Evolutionary conservation across 1,140 invertebrate genomes (phyloP).

Genomic region (Apis mellifera): Amel_HAv3.1 CM009931.2:20749001-20749500

Average conservation of each 20-base stretch:
- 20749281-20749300: constrained; percentile 5
- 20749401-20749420: neutral
- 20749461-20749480: too few relatives aligned
- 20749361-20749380: neutral
- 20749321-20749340: neutral
- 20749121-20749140: constrained; percentile 52
- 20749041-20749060: constrained; percentile 17
- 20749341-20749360: too few relatives aligned
- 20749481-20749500: too few relatives aligned
- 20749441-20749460: too few relatives aligned
- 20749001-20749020: constrained; percentile 9
- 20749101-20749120: constrained; percentile 69
- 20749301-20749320: neutral
- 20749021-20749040: constrained; percentile 71
- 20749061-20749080: constrained; percentile 68
- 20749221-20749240: constrained; percentile 23
- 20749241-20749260: constrained; percentile 40
- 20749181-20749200: constrained; percentile 3
- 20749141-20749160: constrained; percentile 72
- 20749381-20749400: neutral
- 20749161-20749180: constrained; percentile 29
- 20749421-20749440: too few relatives aligned
- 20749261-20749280: constrained; percentile 14
- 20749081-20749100: constrained; percentile 63
- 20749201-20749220: neutral